Evolutionary conservation across 2,888 invertebrate species (phyloP), one percentile per base, ranked within the genome.

Genomic region (Athrips mouffetella): DNA sequence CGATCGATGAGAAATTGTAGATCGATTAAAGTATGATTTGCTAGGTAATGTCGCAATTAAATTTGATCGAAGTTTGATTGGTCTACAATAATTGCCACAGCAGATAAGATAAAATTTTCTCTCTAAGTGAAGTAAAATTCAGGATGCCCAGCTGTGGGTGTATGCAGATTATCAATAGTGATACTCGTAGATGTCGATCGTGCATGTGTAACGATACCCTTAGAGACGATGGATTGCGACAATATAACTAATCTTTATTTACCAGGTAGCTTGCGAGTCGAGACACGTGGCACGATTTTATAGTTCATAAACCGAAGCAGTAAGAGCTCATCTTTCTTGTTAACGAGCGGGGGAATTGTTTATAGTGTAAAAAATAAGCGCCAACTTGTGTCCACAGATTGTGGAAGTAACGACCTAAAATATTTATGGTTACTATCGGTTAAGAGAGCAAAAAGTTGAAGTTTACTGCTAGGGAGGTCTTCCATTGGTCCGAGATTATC

Each of bases 241-340:
- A 35, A n/a, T 6, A 4, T 35, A 5, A 35, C 13, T 40, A 63
- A 64, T 65, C 60, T 62, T 58, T 67, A 64, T 71, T 68, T 65
- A 69, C 71, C 73, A 73, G 73, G 73, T 73, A 60, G 56, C 50
- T 11, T 75, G 70, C 69, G 57, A 63, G 65, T 60, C 65, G 65
- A 65, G 75, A 67, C 76, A 69, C 84, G 82, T 80, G 82, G 81
- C 79, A 71, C 70, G 69, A 78, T 67, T 89, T 89, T 82, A 89
- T 73, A 79, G 81, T 72, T 84, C 79, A 87, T 88, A 88, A 89
- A 89, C 74, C 58, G 69, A 72, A 74, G 71, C 73, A 72, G 76
- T 84, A 81, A 87, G 76, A 80, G 83, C 81, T 80, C 88, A 88
- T 89, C 84, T 86, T 80, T 89, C 88, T 85, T 87, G 67, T 88